phyloP scores from a whole-genome alignment of 2,797 vertebrate genomes.

The Delichon dasypus region DNA sequence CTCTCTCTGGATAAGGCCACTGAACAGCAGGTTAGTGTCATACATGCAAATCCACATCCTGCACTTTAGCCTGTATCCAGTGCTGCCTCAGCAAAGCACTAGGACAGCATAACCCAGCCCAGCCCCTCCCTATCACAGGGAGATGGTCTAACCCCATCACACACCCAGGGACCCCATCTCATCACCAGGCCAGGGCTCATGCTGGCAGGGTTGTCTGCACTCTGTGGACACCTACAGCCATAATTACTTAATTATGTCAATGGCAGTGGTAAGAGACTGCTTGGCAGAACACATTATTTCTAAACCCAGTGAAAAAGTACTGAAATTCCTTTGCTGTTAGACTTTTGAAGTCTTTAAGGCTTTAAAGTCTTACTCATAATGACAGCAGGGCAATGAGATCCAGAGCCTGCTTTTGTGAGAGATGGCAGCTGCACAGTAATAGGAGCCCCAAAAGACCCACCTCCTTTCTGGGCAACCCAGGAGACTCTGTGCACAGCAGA shows the following conservation, averaged over 20 bases:
- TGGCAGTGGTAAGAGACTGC: neutral
- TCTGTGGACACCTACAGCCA: accelerated
- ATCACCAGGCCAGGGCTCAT: accelerated
- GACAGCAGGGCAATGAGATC: neutral
- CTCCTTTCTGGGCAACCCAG: neutral
- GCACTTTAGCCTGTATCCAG: neutral
- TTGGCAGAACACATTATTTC: neutral
- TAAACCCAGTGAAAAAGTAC: neutral
- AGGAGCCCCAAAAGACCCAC: neutral
- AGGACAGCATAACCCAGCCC: too few relatives aligned
- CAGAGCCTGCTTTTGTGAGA: neutral
- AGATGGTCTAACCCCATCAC: accelerated
- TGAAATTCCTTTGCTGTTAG: neutral
- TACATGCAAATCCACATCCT: accelerated
- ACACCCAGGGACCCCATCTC: too few relatives aligned
- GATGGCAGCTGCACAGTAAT: neutral
- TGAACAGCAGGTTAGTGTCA: neutral
- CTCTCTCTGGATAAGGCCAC: neutral
- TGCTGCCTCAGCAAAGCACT: neutral
- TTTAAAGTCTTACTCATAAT: neutral
- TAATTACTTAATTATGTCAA: neutral
- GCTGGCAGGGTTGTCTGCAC: neutral
- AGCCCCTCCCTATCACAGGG: neutral
- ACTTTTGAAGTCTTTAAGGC: neutral
- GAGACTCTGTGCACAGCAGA: neutral